Percentiles rank a stretch among this genome's conserved stretches.
Evolutionary conservation across 1,140 invertebrate species (phyloP).

Genomic region (Temnothorax nylanderi): DNA sequence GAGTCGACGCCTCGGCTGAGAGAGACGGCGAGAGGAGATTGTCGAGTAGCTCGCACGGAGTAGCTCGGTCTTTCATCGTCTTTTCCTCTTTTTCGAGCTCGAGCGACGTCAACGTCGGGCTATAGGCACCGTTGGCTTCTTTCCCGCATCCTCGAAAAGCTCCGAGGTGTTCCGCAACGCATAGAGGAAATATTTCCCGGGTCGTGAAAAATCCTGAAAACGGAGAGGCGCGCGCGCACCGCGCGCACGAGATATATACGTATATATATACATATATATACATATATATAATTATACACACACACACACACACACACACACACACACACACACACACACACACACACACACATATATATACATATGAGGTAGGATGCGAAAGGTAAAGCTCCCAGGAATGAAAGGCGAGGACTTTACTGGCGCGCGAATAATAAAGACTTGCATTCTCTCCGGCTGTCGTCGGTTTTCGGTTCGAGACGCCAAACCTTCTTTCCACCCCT

Average conservation of each 20-base stretch:
- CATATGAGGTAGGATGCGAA: background rate
- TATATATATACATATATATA: no score
- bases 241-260: background rate
- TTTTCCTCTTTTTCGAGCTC: constrained; percentile 1
- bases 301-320: no score
- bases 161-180: constrained; percentile 49
- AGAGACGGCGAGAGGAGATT: background rate
- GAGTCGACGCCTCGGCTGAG: constrained; percentile 66
- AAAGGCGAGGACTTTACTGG: constrained; percentile 62
- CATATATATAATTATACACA: no score
- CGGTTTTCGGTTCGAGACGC: constrained; percentile 69
- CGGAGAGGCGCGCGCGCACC: background rate
- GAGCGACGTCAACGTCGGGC: background rate
- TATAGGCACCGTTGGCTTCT: constrained; percentile 25
- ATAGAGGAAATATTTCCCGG: constrained; percentile 62
- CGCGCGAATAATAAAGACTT: constrained; percentile 77
- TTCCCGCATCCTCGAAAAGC: constrained; percentile 58
- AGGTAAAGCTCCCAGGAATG: constrained; percentile 63
- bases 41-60: background rate
- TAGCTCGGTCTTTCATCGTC: background rate
- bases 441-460: constrained; percentile 68
- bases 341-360: no score
- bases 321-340: no score
- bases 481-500: background rate
- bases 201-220: constrained; percentile 57